Evolutionary conservation across 2,113 vertebrate species (phyloP), one percentile per base, ranked within the genome.

Genomic region (Corydoras sp.): DNA sequence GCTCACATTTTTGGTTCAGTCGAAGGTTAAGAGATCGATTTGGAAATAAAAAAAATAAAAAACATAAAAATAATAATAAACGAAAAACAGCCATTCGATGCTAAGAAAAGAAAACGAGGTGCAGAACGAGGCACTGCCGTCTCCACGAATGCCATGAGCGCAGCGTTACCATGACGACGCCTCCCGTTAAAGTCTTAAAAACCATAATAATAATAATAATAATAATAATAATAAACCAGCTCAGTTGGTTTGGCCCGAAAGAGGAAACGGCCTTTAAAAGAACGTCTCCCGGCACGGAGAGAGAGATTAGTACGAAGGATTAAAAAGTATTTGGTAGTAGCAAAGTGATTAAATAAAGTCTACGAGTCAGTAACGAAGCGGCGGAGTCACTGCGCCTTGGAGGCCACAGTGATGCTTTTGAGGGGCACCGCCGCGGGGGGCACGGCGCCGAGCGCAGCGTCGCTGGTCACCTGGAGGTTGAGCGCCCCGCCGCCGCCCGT

Each of bases 301-400:
- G 78, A 78, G 15, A 58, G 71, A 62, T 10, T 69, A 69, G 71
- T 53, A 75, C 72, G 66, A 72, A 51, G 48, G 62, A 58, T 65
- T 61, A 74, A 79, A 61, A 14, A 0, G 9, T 88, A 87, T 90
- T 90, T 89, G 89, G 88, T 86, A 84, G 82, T 79, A 91, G 89
- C 89, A 86, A 84, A 88, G 83, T 60, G 80, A 85, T 86, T 86
- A 86, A 88, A 87, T 86, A 83, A 86, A 76, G 81, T 79, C 62
- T 68, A 56, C 56, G 14, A 80, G 83, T 77, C 77, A 70, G 79
- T 81, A 43, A 59, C 53, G 76, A 69, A 54, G 79, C 66, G 75
- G 80, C 81, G 70, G 75, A 77, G 91, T 98, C 92, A 98, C 88
- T 97, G 95, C 55, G 95, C 95, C 93, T 96, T 98, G 87, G 97